Conservation (phyloP, 1,140 invertebrate genomes). For the Yoshiicerus persimilis region DNA sequence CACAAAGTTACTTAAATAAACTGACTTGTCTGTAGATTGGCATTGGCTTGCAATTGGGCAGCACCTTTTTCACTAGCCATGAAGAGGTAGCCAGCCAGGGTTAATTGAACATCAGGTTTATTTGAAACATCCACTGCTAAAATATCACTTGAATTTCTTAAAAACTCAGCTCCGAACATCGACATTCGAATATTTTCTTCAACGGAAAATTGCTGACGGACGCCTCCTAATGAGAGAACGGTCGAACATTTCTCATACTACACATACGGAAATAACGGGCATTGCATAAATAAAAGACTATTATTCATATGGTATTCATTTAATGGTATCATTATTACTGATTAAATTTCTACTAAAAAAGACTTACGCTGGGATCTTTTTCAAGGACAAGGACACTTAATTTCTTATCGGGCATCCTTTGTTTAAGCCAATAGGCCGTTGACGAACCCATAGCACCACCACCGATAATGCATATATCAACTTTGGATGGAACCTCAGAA, state of each 20-base stretch:
- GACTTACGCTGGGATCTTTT: conserved; percentile 76
- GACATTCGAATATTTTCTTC: conserved; percentile 93
- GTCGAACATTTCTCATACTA: conserved; percentile 79
- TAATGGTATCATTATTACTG: background rate
- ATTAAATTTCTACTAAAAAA: background rate
- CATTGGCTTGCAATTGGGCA: conserved; percentile 71
- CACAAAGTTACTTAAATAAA: conserved; percentile 53
- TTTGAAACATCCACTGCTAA: conserved; percentile 67
- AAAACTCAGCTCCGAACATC: conserved; percentile 84
- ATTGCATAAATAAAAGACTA: background rate
- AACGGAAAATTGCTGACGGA: conserved; percentile 91
- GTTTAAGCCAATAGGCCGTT: conserved; percentile 83
- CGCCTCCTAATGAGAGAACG: conserved; percentile 76
- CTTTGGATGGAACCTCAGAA: conserved; percentile 55
- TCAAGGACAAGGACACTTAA: conserved; percentile 81
- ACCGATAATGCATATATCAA: conserved; percentile 87
- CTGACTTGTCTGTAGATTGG: conserved; percentile 64
- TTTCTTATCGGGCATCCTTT: conserved; percentile 63
- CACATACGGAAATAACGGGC: conserved; percentile 50
- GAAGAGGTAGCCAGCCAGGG: conserved; percentile 84
- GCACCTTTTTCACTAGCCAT: conserved; percentile 76
- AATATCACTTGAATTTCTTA: conserved; percentile 74
- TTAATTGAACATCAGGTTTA: conserved; percentile 75
- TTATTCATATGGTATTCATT: background rate
- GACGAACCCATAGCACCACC: conserved; percentile 80